Conservation (phyloP, 2,797 vertebrate genomes). For the Tapirus indicus region DNA sequence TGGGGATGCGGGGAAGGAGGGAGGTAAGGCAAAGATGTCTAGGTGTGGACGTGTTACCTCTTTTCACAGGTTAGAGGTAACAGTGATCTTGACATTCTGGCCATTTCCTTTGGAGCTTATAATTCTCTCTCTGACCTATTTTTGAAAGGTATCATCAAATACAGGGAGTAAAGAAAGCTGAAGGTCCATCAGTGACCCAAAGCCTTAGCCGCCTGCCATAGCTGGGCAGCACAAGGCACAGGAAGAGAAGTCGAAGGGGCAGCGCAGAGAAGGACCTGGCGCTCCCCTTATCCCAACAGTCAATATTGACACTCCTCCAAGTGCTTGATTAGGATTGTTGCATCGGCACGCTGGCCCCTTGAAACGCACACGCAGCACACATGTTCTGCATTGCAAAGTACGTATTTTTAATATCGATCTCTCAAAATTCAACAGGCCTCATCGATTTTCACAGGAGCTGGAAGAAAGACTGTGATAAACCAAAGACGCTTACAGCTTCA, state of each 20-base stretch:
- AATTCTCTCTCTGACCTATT: not conserved
- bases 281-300: conserved; percentile 26
- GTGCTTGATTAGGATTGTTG: conserved; percentile 2
- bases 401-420: conserved; percentile 79
- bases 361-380: not conserved
- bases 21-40: not conserved
- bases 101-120: not conserved
- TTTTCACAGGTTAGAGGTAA: not conserved
- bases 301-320: conserved; percentile 65
- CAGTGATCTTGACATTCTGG: not conserved
- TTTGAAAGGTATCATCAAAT: not conserved
- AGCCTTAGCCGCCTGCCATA: not conserved
- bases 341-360: rapidly evolving
- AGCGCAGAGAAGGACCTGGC: not conserved
- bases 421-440: conserved; percentile 61
- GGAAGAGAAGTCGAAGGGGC: not conserved
- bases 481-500: conserved; percentile 65
- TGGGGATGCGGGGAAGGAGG: rapidly evolving
- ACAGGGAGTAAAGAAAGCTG: not conserved
- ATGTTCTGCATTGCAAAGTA: conserved; percentile 79
- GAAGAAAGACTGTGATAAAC: conserved; percentile 74
- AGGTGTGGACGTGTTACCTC: rapidly evolving
- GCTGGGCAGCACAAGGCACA: not conserved
- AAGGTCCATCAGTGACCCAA: not conserved
- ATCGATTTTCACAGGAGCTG: conserved; percentile 77